These are phyloP conservation scores for Drosophila buzzatii DNA, from an alignment of 2,888 invertebrate species.

Conservation along the genomic window DNA sequence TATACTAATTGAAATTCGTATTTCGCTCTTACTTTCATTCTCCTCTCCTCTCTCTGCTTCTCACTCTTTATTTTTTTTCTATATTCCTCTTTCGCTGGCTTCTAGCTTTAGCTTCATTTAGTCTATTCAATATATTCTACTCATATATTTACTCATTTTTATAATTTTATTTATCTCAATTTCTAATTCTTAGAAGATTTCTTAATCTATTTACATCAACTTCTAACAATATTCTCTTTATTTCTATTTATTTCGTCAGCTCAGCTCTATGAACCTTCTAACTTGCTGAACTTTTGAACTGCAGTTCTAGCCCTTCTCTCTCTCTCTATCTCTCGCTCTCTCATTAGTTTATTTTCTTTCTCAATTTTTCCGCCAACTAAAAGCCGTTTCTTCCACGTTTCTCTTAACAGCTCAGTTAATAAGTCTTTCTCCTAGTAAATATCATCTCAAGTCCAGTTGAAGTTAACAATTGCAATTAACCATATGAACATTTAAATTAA, in stretches of 20 bases:
- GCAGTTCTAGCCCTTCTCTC: slow-evolving; percentile 20
- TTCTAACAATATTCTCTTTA: neutral
- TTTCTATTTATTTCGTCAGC: neutral
- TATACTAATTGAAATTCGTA: no score
- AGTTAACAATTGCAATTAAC: slow-evolving; percentile 57
- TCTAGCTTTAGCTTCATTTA: no score
- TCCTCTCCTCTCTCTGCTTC: no score
- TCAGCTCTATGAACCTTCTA: slow-evolving; percentile 20
- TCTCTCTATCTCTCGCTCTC: slow-evolving; percentile 15
- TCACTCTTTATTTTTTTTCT: no score
- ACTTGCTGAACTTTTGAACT: slow-evolving; percentile 10
- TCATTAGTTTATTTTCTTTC: slow-evolving; percentile 6
- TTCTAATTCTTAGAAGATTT: neutral
- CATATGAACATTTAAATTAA: slow-evolving; percentile 61
- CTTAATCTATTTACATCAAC: neutral
- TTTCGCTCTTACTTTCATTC: no score
- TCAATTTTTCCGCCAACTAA: slow-evolving; percentile 16
- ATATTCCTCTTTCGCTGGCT: no score
- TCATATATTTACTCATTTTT: neutral
- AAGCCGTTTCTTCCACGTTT: slow-evolving; percentile 19
- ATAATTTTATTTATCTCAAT: neutral
- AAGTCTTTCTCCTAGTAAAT: slow-evolving; percentile 5
- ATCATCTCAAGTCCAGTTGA: slow-evolving; percentile 11
- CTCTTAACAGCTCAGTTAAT: slow-evolving; percentile 13
- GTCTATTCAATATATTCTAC: no score